A percentile compares a stretch with the other conserved stretches of the same genome.
Evolutionary conservation across 2,797 vertebrate genomes (phyloP).

Genomic region (Sternotherus odoratus): DNA sequence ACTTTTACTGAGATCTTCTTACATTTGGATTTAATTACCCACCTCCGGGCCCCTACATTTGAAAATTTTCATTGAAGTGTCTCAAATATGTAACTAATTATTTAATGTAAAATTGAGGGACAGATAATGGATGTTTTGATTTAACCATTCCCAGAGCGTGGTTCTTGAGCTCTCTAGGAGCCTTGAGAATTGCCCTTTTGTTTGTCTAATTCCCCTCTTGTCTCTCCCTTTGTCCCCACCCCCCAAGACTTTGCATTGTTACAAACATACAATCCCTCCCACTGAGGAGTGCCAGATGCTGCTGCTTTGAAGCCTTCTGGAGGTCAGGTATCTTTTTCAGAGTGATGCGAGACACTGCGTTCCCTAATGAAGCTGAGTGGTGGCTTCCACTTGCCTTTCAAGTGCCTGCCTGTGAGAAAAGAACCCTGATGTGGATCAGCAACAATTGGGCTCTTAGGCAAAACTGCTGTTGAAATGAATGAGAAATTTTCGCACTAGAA

Average conservation of each 20-base stretch:
- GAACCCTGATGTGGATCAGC: background rate
- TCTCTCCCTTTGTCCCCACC: no score
- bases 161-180: background rate
- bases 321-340: background rate
- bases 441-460: background rate
- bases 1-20: background rate
- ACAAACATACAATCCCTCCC: background rate
- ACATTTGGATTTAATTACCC: background rate
- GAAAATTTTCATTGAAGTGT: background rate
- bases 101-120: conserved; percentile 5
- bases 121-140: background rate
- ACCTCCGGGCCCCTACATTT: background rate
- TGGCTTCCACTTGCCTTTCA: background rate
- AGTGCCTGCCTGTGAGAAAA: background rate
- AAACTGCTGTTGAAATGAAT: background rate
- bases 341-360: background rate
- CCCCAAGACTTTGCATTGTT: background rate
- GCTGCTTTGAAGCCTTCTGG: background rate
- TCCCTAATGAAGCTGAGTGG: background rate
- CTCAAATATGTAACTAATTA: background rate
- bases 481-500: background rate
- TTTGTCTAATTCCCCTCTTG: background rate
- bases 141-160: background rate
- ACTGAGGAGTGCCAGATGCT: background rate
- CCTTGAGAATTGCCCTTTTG: background rate